Evolutionary conservation across 2,113 vertebrate genomes (phyloP).

Genomic region (Boulengeromyrus knoepffleri): DNA sequence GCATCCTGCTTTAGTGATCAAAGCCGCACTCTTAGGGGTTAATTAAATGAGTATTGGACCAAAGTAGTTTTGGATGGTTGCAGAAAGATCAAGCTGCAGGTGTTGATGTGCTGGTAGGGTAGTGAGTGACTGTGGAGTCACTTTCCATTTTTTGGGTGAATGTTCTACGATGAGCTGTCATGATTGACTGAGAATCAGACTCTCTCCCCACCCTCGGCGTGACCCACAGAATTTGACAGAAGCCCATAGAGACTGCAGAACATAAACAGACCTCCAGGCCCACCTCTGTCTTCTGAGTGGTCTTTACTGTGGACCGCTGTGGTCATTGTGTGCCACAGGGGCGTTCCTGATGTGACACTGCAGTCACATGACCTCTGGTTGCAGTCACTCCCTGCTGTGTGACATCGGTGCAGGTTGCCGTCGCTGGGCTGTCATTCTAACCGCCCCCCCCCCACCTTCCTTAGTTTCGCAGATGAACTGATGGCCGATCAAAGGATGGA

Average conservation of each 20-base stretch:
- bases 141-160: neutral
- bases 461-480: conserved; percentile 66
- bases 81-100: neutral
- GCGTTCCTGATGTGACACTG: neutral
- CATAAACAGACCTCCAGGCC: neutral
- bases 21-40: neutral
- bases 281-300: neutral
- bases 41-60: neutral
- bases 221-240: neutral
- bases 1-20: neutral
- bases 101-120: neutral
- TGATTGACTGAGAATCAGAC: neutral
- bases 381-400: neutral
- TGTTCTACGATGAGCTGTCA: neutral
- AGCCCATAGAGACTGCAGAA: neutral
- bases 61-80: neutral
- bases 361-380: neutral
- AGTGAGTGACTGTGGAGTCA: neutral
- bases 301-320: neutral
- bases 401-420: neutral
- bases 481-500: conserved; percentile 99
- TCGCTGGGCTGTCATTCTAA: neutral
- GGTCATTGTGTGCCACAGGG: neutral
- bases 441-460: neutral
- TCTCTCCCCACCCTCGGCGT: neutral